Conservation (phyloP, 1,140 invertebrate genomes). For the Drosophila yakuba region DNA sequence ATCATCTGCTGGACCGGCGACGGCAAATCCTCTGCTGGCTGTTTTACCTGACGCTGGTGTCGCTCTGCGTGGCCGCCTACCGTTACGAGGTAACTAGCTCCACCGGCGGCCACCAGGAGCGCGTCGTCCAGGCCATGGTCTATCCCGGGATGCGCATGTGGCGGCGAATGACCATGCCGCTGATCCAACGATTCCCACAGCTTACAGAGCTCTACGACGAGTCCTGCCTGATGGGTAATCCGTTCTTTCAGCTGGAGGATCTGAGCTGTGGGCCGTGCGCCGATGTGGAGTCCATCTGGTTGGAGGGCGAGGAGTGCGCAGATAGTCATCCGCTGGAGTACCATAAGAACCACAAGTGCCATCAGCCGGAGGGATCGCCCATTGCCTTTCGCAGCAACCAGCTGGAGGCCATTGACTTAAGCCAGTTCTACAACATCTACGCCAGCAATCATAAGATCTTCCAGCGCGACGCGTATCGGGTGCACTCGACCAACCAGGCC, state of each 20-base stretch:
- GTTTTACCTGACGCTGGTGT: constrained; percentile 68
- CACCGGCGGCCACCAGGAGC: constrained; percentile 33
- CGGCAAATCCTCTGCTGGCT: constrained; percentile 80
- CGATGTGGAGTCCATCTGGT: constrained; percentile 86
- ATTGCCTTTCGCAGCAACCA: constrained; percentile 82
- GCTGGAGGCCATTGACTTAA: constrained; percentile 78
- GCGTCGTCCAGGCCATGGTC: constrained; percentile 85
- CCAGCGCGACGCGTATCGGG: constrained; percentile 85
- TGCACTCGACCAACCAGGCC: constrained; percentile 85
- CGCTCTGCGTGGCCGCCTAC: constrained; percentile 72
- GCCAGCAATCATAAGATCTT: constrained; percentile 85
- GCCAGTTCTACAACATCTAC: constrained; percentile 85
- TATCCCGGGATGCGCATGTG: constrained; percentile 86
- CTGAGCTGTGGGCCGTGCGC: constrained; percentile 90
- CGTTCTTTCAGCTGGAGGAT: constrained; percentile 88
- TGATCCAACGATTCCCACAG: constrained; percentile 85
- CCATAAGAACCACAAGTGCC: constrained; percentile 1
- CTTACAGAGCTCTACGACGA: constrained; percentile 89
- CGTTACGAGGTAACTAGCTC: constrained; percentile 81
- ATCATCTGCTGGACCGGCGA: constrained; percentile 75
- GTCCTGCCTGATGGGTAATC: constrained; percentile 90
- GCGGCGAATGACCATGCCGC: constrained; percentile 85
- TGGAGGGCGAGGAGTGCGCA: constrained; percentile 55
- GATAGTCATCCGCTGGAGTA: neutral
- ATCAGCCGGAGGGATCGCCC: constrained; percentile 48